Base-by-base conservation (phyloP, 2,888 invertebrate genomes). In the Drosophila anomelani region DNA sequence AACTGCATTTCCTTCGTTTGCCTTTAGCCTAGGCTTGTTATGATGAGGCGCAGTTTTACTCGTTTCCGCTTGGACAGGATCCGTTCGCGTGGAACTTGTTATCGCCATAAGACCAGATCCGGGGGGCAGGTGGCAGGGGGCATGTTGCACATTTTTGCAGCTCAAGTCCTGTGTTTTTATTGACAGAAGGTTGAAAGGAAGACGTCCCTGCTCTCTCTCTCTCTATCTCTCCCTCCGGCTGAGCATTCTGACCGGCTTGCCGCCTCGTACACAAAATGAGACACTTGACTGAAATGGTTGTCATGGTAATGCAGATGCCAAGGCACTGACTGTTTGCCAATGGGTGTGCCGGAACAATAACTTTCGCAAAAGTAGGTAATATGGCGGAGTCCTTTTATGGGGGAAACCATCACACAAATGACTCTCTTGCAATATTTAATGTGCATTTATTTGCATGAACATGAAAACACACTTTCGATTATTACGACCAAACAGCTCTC, bases 231-330 rank as follows among this genome's bases (percentile, higher is more conserved):
- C 29, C 23, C 3, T 3, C 29, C 20, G 4, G 9, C 39, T 5
- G 38, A 51, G 32, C 9, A 29, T 29, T 47, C 47, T 32, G 47
- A 49, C 34, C 44, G n/a, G 49, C 83, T 83, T 85, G 81, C 81
- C 44, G 44, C 44, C 71, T 81, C 81, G 79, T 84, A 81, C 86
- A 86, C 77, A 88, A 82, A 88, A 84, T 86, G 77, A 88, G 85
- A 67, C 72, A 84, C 84, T 84, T 81, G 71, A 76, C 72, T 71
- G 77, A 86, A 70, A 60, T 83, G 73, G 72, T 80, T 64, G 70
- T 84, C 81, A 81, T 79, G 68, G 80, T 68, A 71, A 72, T 75
- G 57, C 7, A 46, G 38, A 46, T 64, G 49, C 38, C 29, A 44
- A 49, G 51, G 60, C 49, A n/a, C 44, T 44, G 44, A 3, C 44